Evolutionary conservation across 1,140 invertebrate genomes (phyloP).

Genomic region (Atopsyche davidsoni): DNA sequence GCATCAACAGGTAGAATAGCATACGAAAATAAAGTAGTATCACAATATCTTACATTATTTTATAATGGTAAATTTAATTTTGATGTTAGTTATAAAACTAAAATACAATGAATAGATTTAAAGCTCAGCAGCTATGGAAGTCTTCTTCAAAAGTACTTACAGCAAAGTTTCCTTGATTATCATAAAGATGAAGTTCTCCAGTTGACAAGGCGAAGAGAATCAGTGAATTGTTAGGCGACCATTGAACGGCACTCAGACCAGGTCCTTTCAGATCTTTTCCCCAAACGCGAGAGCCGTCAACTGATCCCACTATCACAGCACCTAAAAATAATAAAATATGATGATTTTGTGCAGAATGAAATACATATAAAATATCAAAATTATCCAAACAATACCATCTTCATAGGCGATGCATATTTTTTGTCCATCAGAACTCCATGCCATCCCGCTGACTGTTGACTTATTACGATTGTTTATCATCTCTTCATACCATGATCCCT

Average conservation of each 20-base stretch:
- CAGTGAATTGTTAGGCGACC: constrained; percentile 91
- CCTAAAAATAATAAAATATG: constrained; percentile 34
- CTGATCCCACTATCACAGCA: constrained; percentile 70
- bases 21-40: too few relatives aligned
- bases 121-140: too few relatives aligned
- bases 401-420: constrained; percentile 99
- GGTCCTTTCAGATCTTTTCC: constrained; percentile 90
- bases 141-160: constrained; percentile 38
- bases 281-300: constrained; percentile 97
- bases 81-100: too few relatives aligned
- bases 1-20: too few relatives aligned
- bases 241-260: constrained; percentile 73
- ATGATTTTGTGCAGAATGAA: constrained; percentile 2
- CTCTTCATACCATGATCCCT: constrained; percentile 96
- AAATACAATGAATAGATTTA: too few relatives aligned
- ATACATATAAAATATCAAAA: too few relatives aligned
- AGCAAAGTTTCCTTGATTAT: constrained; percentile 77
- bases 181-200: constrained; percentile 93
- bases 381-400: constrained; percentile 61
- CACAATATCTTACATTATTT: too few relatives aligned
- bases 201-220: constrained; percentile 85
- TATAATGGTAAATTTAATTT: too few relatives aligned
- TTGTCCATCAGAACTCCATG: constrained; percentile 92
- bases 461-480: constrained; percentile 99
- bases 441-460: constrained; percentile 90